phyloP scores from a whole-genome alignment of 2,888 invertebrate genomes.

The Heliconius erato region DNA sequence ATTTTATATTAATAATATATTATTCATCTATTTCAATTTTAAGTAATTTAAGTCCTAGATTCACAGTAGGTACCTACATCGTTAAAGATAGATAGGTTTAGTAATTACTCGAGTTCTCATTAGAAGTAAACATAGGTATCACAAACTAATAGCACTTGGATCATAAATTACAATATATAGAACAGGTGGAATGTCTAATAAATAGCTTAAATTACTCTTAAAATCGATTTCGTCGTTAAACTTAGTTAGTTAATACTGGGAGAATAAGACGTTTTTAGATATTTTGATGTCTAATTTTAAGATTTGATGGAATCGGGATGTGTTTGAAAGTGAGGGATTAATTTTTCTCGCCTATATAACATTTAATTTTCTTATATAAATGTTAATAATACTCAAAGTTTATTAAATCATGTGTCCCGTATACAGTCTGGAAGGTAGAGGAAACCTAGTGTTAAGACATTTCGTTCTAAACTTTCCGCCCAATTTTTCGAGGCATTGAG shows the following conservation, averaged over 20 bases:
- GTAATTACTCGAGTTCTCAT: slow-evolving; percentile 29
- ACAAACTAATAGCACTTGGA: background rate
- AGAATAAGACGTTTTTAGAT: background rate
- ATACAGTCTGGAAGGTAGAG: too few relatives aligned
- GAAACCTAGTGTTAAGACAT: too few relatives aligned
- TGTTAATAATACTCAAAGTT: background rate
- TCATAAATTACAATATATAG: slow-evolving; percentile 8
- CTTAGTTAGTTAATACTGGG: background rate
- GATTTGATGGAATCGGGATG: background rate
- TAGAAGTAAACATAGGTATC: slow-evolving; percentile 10
- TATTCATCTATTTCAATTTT: background rate
- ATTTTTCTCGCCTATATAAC: too few relatives aligned
- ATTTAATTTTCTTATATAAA: background rate
- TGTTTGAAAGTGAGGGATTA: background rate
- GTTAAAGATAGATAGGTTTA: slow-evolving; percentile 13
- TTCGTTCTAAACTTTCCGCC: too few relatives aligned
- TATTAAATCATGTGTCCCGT: too few relatives aligned
- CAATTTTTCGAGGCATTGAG: too few relatives aligned
- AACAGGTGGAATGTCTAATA: slow-evolving; percentile 10
- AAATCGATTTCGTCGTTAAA: background rate
- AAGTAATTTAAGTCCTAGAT: background rate
- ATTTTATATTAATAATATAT: background rate
- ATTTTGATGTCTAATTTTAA: background rate
- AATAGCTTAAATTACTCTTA: background rate
- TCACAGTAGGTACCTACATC: slow-evolving; percentile 11